Evolutionary conservation across 2,797 vertebrate genomes (phyloP).

Genomic region (Chaetodon trifasciatus): DNA sequence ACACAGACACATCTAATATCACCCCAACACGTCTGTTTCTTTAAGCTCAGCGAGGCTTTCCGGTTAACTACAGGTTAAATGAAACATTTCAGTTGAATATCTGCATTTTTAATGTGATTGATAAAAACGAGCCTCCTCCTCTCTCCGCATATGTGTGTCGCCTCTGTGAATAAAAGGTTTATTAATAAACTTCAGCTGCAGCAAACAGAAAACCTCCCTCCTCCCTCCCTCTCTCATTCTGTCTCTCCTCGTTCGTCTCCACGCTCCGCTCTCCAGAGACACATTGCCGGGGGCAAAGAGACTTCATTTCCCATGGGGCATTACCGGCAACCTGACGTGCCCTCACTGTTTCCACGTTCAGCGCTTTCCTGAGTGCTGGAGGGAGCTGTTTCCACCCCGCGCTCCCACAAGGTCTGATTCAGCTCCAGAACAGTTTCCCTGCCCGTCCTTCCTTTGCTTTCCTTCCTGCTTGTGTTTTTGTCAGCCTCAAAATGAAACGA

Average conservation of each 20-base stretch:
- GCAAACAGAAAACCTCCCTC: conserved; percentile 22
- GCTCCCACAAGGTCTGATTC: conserved; percentile 77
- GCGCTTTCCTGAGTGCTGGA: conserved; percentile 64
- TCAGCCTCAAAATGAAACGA: conserved; percentile 11
- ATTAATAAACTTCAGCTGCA: conserved; percentile 47
- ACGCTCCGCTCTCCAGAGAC: conserved; percentile 34
- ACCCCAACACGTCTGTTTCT: too few relatives aligned
- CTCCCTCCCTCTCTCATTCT: conserved; percentile 15
- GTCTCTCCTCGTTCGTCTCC: conserved; percentile 37
- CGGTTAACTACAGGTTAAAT: neutral
- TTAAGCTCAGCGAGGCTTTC: too few relatives aligned
- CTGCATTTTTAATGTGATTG: neutral
- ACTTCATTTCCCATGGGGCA: conserved; percentile 73
- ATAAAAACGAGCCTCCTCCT: neutral
- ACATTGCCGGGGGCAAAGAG: conserved; percentile 55
- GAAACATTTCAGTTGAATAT: neutral
- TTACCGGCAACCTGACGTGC: conserved; percentile 47
- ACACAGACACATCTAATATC: too few relatives aligned
- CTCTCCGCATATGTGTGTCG: too few relatives aligned
- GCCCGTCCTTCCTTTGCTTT: conserved; percentile 16
- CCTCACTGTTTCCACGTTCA: conserved; percentile 66
- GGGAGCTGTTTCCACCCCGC: conserved; percentile 49
- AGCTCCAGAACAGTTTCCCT: conserved; percentile 62
- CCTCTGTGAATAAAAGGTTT: neutral
- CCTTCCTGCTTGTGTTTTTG: conserved; percentile 20